Conservation (phyloP, 2,113 vertebrate genomes). For the Indri indri region DNA sequence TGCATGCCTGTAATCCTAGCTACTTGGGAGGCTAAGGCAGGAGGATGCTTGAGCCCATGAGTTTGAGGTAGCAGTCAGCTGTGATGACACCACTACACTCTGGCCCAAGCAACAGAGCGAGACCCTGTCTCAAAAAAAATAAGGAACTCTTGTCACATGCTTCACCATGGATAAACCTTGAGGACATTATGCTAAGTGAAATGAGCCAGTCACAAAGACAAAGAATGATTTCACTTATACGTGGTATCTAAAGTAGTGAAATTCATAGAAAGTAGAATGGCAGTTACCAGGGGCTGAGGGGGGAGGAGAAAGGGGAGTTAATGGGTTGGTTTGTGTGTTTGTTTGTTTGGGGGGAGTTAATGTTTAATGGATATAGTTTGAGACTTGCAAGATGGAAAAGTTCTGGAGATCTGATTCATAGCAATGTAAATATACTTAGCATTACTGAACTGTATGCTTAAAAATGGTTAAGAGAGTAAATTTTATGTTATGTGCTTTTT, state of each 20-base stretch:
- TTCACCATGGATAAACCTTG: neutral
- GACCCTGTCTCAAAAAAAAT: too few species aligned
- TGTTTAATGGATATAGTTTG: constrained; percentile 3
- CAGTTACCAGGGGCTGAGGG: neutral
- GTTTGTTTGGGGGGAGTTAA: neutral
- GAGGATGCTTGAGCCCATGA: too few species aligned
- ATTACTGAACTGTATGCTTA: neutral
- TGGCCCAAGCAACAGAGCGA: too few species aligned
- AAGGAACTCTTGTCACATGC: neutral
- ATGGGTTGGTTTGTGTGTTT: too few species aligned
- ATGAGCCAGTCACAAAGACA: neutral
- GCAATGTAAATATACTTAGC: neutral
- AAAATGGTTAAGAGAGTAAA: neutral
- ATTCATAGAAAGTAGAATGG: neutral
- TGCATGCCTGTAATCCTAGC: too few species aligned
- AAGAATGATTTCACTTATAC: neutral
- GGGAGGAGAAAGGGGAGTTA: neutral
- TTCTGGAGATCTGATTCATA: neutral
- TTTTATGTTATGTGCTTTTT: neutral
- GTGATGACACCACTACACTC: too few species aligned
- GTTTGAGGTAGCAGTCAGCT: too few species aligned
- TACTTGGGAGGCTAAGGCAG: too few species aligned
- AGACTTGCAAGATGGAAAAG: neutral
- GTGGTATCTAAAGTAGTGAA: neutral
- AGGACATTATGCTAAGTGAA: neutral